These are phyloP conservation scores for Spea multiplicata DNA, from an alignment of 2,113 vertebrate species.

Conservation along the genomic window DNA sequence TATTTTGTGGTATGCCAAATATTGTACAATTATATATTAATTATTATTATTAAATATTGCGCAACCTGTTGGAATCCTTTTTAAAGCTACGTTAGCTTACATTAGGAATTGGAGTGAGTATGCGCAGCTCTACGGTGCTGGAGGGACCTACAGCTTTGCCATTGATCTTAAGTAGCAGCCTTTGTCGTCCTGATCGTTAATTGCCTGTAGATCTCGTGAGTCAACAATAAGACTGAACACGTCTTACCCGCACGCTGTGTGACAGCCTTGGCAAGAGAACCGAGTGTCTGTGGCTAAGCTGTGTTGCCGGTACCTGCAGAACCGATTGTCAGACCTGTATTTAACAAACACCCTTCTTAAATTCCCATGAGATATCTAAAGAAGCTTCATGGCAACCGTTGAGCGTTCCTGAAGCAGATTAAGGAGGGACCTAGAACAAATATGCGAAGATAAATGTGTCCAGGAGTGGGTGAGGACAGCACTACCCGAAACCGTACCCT, in stretches of 20 bases:
- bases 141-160: too few species aligned
- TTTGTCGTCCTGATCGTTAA: too few species aligned
- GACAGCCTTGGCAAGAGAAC: slow-evolving; percentile 5
- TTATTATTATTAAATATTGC: too few species aligned
- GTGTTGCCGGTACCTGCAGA: background rate
- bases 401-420: background rate
- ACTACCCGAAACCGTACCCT: background rate
- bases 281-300: background rate
- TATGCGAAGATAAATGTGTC: background rate
- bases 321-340: background rate
- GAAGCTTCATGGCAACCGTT: background rate
- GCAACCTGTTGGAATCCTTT: too few species aligned
- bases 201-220: background rate
- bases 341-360: background rate
- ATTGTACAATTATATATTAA: too few species aligned
- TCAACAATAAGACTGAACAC: slow-evolving; percentile 3
- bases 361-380: background rate
- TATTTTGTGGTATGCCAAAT: too few species aligned
- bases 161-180: too few species aligned
- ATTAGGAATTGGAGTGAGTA: too few species aligned
- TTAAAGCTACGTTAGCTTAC: too few species aligned
- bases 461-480: slow-evolving; percentile 4
- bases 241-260: slow-evolving; percentile 5
- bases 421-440: slow-evolving; percentile 1
- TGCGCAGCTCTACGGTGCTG: too few species aligned